Percentiles rank a stretch among this genome's conserved stretches.
Evolutionary conservation across 1,140 invertebrate genomes (phyloP).

Genomic region (Chionoecetes opilio): DNA sequence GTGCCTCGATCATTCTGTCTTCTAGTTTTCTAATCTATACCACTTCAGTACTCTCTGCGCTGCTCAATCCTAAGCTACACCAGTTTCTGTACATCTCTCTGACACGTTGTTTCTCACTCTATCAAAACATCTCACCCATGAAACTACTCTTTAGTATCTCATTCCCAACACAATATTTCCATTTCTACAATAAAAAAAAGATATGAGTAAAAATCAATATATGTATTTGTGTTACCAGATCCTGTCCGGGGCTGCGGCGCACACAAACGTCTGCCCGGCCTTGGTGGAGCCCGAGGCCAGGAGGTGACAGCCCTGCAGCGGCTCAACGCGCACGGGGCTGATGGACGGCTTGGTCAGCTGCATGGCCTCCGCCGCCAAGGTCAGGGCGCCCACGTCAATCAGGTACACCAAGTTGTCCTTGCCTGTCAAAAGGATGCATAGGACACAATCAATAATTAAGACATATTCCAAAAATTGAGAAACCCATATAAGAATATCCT

Average conservation of each 20-base stretch:
- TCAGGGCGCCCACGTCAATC: slow-evolving; percentile 87
- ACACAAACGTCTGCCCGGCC: slow-evolving; percentile 84
- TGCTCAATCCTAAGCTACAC: too few relatives aligned
- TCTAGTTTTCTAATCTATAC: too few relatives aligned
- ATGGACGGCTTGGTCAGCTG: slow-evolving; percentile 87
- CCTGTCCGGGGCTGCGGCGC: slow-evolving; percentile 88
- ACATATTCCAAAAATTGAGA: too few relatives aligned
- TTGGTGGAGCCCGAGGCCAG: slow-evolving; percentile 84
- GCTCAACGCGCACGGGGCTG: slow-evolving; percentile 85
- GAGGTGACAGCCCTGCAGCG: slow-evolving; percentile 87
- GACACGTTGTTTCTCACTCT: too few relatives aligned
- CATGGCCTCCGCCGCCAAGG: slow-evolving; percentile 86
- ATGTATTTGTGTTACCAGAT: slow-evolving; percentile 84
- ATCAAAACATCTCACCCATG: too few relatives aligned
- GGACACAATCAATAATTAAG: neutral
- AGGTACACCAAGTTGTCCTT: slow-evolving; percentile 87
- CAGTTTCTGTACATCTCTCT: too few relatives aligned
- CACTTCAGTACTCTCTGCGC: too few relatives aligned
- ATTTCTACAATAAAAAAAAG: too few relatives aligned
- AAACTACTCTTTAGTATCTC: too few relatives aligned
- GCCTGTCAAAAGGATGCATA: slow-evolving; percentile 83
- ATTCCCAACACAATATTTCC: too few relatives aligned
- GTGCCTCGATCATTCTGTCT: too few relatives aligned
- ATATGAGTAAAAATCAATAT: neutral
- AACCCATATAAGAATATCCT: neutral